Conservation (phyloP, 2,797 vertebrate species). For the Carcharodon carcharias region DNA sequence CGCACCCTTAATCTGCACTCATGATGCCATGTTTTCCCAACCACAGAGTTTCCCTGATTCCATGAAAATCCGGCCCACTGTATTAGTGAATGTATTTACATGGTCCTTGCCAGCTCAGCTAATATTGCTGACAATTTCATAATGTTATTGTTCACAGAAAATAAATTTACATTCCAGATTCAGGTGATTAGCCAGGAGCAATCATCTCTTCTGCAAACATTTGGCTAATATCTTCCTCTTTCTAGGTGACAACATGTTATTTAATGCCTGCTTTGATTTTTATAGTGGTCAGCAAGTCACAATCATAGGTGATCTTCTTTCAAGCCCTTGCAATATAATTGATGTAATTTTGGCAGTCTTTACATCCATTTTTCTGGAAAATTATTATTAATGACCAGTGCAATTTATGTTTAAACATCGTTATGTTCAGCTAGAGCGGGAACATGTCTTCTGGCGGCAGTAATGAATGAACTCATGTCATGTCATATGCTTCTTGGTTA, state of each 20-base stretch:
- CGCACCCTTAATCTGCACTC: too few relatives aligned
- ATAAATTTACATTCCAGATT: background rate
- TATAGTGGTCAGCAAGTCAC: too few relatives aligned
- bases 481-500: background rate
- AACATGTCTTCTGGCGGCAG: background rate
- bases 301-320: background rate
- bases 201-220: background rate
- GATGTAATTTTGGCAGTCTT: background rate
- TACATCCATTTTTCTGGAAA: background rate
- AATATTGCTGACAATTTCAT: background rate
- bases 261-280: background rate
- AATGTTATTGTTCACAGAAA: background rate
- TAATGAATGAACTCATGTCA: background rate
- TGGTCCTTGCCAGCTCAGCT: background rate
- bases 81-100: background rate
- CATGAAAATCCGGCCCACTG: too few relatives aligned
- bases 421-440: background rate
- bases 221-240: background rate
- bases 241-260: background rate
- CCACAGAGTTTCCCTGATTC: too few relatives aligned
- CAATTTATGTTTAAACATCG: background rate
- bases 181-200: background rate
- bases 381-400: background rate
- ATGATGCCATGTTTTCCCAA: too few relatives aligned
- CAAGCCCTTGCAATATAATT: background rate